These are phyloP conservation scores for Malacoraja senta DNA, from an alignment of 2,797 vertebrate genomes.

Conservation along the genomic window DNA sequence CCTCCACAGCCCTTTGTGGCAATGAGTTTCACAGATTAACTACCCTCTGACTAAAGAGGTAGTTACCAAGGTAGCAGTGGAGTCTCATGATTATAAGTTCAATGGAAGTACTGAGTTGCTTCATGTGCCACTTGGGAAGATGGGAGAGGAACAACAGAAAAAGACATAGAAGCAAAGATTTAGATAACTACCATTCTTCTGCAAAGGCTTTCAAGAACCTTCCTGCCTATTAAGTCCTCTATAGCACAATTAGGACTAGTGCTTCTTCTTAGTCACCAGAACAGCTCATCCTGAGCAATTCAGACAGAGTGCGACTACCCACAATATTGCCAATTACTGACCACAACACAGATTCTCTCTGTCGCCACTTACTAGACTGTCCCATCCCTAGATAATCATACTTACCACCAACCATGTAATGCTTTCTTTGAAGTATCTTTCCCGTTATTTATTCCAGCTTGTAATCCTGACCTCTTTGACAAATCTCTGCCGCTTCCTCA, in stretches of 20 bases:
- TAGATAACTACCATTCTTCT: neutral
- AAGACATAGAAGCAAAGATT: neutral
- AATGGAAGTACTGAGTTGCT: neutral
- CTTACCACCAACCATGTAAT: constrained; percentile 26
- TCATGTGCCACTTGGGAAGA: neutral
- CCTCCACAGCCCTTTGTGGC: too few relatives aligned
- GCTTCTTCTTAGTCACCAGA: neutral
- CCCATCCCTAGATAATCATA: constrained; percentile 12
- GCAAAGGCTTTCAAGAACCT: neutral
- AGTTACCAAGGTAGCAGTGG: neutral
- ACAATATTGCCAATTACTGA: constrained; percentile 31
- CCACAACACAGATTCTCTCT: constrained; percentile 33
- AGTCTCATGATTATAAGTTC: neutral
- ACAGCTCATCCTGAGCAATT: neutral
- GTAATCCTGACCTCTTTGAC: constrained; percentile 8
- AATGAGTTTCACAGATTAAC: too few relatives aligned
- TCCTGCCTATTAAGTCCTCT: neutral
- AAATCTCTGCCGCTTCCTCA: constrained; percentile 13
- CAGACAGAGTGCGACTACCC: constrained; percentile 3
- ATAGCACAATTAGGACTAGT: neutral
- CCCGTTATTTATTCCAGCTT: constrained; percentile 11
- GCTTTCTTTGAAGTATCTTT: neutral
- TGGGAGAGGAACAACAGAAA: neutral
- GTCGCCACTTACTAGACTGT: constrained; percentile 29
- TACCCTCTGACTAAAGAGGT: too few relatives aligned